Evolutionary conservation across 64 coral and sea anemone genomes (phyloP).

Genomic region (Anthopleura sola): DNA sequence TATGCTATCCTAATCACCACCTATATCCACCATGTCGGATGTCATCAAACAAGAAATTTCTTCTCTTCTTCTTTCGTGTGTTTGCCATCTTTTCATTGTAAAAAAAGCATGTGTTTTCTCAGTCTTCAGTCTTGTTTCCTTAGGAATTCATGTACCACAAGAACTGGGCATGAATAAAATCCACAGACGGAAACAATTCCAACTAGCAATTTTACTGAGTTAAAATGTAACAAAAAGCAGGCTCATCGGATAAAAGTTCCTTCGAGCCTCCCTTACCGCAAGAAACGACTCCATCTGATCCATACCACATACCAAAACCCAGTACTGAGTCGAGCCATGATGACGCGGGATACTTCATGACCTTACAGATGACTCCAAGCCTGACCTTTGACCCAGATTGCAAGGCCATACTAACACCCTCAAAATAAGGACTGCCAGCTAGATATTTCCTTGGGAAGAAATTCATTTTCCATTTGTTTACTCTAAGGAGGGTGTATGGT

Average conservation of each 20-base stretch:
- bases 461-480: background rate
- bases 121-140: too few relatives aligned
- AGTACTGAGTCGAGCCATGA: background rate
- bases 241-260: background rate
- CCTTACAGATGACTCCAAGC: background rate
- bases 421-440: background rate
- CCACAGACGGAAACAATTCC: too few relatives aligned
- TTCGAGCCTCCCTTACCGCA: background rate
- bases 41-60: too few relatives aligned
- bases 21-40: too few relatives aligned
- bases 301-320: background rate
- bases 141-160: too few relatives aligned
- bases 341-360: background rate
- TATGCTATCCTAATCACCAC: too few relatives aligned
- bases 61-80: background rate
- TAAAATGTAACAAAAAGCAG: conserved; percentile 14
- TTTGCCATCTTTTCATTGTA: too few relatives aligned
- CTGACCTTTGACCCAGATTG: background rate
- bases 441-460: background rate
- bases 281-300: background rate
- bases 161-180: too few relatives aligned
- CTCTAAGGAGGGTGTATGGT: background rate
- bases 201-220: background rate
- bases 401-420: background rate
- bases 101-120: too few relatives aligned